Evolutionary conservation across 2,113 vertebrate genomes (phyloP).

Genomic region (Tragelaphus scriptus): DNA sequence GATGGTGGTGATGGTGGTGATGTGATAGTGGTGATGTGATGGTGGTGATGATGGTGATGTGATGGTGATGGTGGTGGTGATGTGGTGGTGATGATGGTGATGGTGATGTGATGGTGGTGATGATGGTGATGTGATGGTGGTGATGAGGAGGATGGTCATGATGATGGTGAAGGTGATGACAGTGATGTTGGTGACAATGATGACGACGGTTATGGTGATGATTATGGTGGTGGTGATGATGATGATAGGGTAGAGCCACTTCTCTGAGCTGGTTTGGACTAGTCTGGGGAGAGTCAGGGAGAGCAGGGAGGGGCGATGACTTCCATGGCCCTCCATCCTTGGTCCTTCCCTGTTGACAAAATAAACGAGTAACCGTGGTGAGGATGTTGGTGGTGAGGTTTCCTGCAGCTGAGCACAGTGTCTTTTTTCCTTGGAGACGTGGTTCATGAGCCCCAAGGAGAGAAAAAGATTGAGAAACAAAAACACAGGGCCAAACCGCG

Average conservation of each 20-base stretch:
- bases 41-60: neutral
- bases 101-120: neutral
- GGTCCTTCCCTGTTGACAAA: neutral
- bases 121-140: too few species aligned
- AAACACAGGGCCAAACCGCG: neutral
- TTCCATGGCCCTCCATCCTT: neutral
- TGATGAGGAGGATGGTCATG: too few species aligned
- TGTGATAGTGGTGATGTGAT: neutral
- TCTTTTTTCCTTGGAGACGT: neutral
- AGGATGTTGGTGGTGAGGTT: rapidly evolving
- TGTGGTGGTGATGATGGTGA: neutral
- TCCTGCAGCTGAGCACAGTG: neutral
- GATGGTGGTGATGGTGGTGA: neutral
- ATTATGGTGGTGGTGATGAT: too few species aligned
- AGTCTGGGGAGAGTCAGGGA: neutral
- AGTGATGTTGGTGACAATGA: too few species aligned
- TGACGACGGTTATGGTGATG: neutral
- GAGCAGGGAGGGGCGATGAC: neutral
- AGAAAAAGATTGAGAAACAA: neutral
- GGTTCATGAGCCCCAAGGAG: neutral
- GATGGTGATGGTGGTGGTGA: neutral
- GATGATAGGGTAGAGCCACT: too few species aligned
- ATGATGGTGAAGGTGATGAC: too few species aligned
- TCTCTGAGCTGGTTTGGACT: neutral
- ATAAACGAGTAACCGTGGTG: rapidly evolving